These are phyloP conservation scores for Poecilobothrus nobilitatus DNA, from an alignment of 2,888 invertebrate species.

Conservation along the genomic window DNA sequence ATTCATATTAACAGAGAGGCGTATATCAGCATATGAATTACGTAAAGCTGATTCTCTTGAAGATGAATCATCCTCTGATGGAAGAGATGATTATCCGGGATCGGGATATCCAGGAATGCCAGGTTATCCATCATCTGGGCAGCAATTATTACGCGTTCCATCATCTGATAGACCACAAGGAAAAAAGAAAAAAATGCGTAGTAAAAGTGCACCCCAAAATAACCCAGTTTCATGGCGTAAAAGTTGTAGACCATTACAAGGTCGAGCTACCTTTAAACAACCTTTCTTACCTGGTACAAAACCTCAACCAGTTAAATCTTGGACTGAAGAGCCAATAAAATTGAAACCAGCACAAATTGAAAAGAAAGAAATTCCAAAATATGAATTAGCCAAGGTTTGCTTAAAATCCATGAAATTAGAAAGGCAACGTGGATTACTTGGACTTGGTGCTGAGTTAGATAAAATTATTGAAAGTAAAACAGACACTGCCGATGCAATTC, in stretches of 20 bases:
- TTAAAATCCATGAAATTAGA: constrained; percentile 49
- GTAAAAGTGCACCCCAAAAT: constrained; percentile 41
- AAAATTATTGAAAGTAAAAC: constrained; percentile 40
- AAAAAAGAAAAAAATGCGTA: constrained; percentile 37
- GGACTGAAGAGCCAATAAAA: constrained; percentile 57
- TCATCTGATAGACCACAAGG: constrained; percentile 30
- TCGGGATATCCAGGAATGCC: constrained; percentile 32
- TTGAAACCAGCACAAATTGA: constrained; percentile 53
- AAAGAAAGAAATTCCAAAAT: constrained; percentile 47
- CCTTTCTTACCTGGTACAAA: constrained; percentile 41
- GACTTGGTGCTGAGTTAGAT: constrained; percentile 39
- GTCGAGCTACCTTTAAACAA: constrained; percentile 45
- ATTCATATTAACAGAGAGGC: constrained; percentile 34
- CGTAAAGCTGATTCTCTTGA: constrained; percentile 39
- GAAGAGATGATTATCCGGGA: constrained; percentile 40
- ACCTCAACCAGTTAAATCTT: constrained; percentile 45
- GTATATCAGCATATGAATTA: constrained; percentile 40
- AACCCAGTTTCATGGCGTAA: constrained; percentile 42
- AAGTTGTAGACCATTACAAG: constrained; percentile 38
- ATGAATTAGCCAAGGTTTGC: constrained; percentile 45
- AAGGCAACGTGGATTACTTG: constrained; percentile 38
- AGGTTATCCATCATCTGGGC: constrained; percentile 31
- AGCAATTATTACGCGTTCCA: constrained; percentile 30
- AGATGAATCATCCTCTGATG: constrained; percentile 42
- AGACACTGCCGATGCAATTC: constrained; percentile 40